Base-by-base conservation (phyloP, 2,888 invertebrate species). In the Caenorhabditis sp. region DNA sequence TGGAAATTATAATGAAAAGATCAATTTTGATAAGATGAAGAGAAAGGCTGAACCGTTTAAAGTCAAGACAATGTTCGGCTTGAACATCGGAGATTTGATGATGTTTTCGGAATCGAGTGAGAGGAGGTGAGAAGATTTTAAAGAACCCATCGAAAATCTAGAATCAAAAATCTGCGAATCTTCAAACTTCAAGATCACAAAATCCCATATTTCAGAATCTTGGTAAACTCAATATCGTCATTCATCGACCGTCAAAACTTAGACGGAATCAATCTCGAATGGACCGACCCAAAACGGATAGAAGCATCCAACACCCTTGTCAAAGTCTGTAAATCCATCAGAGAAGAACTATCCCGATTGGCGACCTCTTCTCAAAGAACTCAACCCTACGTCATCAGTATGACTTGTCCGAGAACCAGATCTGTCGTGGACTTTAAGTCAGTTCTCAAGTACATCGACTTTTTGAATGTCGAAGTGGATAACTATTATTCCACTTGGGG, bases 401-500 rank as follows among this genome's bases (percentile, higher is more conserved):
- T 38, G 38, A 38, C 38, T 2, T 38, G 38, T 12, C 38, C 38
- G 12, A 38, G 12, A 38, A 38, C 38, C 12, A 7, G 38, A 10
- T 10, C 6, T 38, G 8, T 38, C 2, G 12, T 38, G 38, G 38
- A 38, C 12, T 38, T 38, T 10, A 12, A 38, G 38, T 38, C 38
- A 2, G 38, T 12, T 38, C 38, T 38, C 6, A 7, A 38, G 38
- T 38, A 38, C 12, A 7, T 38, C 10, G 47, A 47, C 10, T 47
- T 47, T 47, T 47, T 47, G 19, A 47, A 47, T 19, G 10, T 87
- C 22, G 84, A 88, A 85, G 86, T 87, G 2, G 88, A 86, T 56
- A 89, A 89, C 54, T 89, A 83, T 77, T 86, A 80, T 69, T 89
- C 89, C 7, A 83, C 19, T 6, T 47, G n/a, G 19, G 19, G 19